Base-by-base conservation (phyloP, 2,113 vertebrate species). In the Tupaia tana region DNA sequence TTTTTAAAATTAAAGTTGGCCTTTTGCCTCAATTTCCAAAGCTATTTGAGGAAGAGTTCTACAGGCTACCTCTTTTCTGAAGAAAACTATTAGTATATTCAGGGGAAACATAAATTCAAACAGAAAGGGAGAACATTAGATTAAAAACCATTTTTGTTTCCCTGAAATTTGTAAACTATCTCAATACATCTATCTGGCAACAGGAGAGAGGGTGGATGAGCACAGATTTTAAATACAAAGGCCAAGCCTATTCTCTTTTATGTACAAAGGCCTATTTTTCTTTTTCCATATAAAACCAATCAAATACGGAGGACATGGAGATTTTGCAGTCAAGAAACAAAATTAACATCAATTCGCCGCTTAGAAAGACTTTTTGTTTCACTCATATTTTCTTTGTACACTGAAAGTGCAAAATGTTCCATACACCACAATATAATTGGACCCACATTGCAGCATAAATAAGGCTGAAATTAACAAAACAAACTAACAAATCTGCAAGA, bases 401-500 rank as follows among this genome's bases (percentile, higher is more conserved):
- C n/a, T 67, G 69, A 20, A 89, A 87, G 15, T 89, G 14, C 20
- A 70, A 61, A 58, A 54, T 25, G 3, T 71, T 88, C 54, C 59
- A 70, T 92, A 70, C 9, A 70, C 29, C 20, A 16, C 56, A 81
- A 86, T 61, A 43, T 43, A 75, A 56, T 22, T 93, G 75, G 61
- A 34, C 25, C n/a, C 22, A 66, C 18, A 89, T 64, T 85, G 11
- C n/a, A 77, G 25, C 52, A 71, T 34, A 19, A 95, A 56, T 58
- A 89, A 52, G 24, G 67, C 9, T 61, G 10, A 64, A 95, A 80
- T 43, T 29, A 52, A 79, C 24, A 63, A 89, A 79, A 70, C 63
- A 24, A 67, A 80, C 24, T 58, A 85, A 94, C 63, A 90, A 56
- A 93, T 56, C 31, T 43, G 79, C 56, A 89, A 89, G 84, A 82